Conservation (phyloP, 1,140 invertebrate species). For the Euglossa dilemma region DNA sequence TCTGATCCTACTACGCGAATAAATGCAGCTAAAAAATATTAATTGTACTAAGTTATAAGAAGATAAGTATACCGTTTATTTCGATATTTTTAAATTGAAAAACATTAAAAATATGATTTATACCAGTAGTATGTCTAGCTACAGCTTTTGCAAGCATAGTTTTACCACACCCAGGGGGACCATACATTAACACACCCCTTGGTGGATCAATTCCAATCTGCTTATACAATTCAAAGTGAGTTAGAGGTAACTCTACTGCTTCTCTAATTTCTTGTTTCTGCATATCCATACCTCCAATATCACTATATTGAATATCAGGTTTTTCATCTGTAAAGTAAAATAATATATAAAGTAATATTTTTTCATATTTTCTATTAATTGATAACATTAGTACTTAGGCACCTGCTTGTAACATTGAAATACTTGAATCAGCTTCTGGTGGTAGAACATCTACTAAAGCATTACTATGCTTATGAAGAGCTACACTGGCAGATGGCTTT, state of each 20-base stretch:
- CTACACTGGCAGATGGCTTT: constrained; percentile 97
- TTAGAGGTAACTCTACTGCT: constrained; percentile 98
- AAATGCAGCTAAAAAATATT: constrained; percentile 90
- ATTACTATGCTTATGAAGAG: constrained; percentile 98
- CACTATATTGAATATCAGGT: constrained; percentile 97
- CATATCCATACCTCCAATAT: constrained; percentile 99
- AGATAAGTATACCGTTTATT: not conserved
- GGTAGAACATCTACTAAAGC: constrained; percentile 98
- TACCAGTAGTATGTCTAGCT: constrained; percentile 97
- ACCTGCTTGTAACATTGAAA: constrained; percentile 97
- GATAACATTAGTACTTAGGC: constrained; percentile 45
- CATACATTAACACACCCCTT: constrained; percentile 98
- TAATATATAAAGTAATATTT: not conserved
- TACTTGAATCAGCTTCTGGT: constrained; percentile 98
- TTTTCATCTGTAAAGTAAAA: constrained; percentile 92
- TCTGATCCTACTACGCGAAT: constrained; percentile 99
- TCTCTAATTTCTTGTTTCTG: constrained; percentile 99
- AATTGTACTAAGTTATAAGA: constrained; percentile 45
- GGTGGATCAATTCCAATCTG: constrained; percentile 99
- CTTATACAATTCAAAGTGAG: constrained; percentile 99
- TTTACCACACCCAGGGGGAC: constrained; percentile 98
- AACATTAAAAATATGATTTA: constrained; percentile 25
- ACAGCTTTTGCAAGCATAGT: constrained; percentile 99
- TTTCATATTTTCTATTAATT: not conserved
- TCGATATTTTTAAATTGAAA: not conserved